A percentile compares a stretch with the other conserved stretches of the same genome.
These are phyloP conservation scores for Volucella bombylans DNA, from an alignment of 2,888 invertebrate genomes.

Conservation along the genomic window DNA sequence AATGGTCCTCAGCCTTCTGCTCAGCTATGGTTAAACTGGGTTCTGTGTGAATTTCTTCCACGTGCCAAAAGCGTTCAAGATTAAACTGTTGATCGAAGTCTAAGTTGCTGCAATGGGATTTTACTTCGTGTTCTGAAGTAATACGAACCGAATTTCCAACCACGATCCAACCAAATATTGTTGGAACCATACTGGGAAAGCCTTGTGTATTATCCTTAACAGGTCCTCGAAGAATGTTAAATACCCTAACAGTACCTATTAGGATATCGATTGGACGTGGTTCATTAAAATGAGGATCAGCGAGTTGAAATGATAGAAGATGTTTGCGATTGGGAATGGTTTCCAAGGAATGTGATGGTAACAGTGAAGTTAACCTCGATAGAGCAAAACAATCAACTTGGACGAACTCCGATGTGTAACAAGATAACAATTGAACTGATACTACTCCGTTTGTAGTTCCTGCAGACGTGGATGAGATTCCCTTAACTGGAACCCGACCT, in stretches of 20 bases:
- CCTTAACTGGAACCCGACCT: constrained; percentile 32
- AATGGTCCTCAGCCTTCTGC: constrained; percentile 14
- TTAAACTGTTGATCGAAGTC: constrained; percentile 13
- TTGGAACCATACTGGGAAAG: not conserved
- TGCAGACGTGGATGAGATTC: constrained; percentile 32
- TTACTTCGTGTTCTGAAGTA: no score
- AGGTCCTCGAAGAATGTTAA: constrained; percentile 3
- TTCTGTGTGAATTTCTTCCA: constrained; percentile 6
- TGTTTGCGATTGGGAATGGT: constrained; percentile 1
- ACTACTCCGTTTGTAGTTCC: constrained; percentile 35
- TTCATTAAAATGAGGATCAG: constrained; percentile 1
- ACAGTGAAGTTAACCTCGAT: constrained; percentile 25
- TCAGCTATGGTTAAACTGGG: not conserved
- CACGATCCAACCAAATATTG: constrained; percentile 16
- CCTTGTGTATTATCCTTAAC: not conserved
- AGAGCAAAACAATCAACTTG: constrained; percentile 36
- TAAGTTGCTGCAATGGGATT: not conserved
- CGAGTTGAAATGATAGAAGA: constrained; percentile 4
- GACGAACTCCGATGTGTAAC: constrained; percentile 16
- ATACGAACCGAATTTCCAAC: not conserved
- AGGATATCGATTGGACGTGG: constrained; percentile 10
- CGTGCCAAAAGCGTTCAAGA: constrained; percentile 6
- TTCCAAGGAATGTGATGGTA: constrained; percentile 24
- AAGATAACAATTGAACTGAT: constrained; percentile 35
- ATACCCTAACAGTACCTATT: constrained; percentile 18